Evolutionary conservation across 2,797 vertebrate genomes (phyloP).

Genomic region (Peromyscus eremicus): DNA sequence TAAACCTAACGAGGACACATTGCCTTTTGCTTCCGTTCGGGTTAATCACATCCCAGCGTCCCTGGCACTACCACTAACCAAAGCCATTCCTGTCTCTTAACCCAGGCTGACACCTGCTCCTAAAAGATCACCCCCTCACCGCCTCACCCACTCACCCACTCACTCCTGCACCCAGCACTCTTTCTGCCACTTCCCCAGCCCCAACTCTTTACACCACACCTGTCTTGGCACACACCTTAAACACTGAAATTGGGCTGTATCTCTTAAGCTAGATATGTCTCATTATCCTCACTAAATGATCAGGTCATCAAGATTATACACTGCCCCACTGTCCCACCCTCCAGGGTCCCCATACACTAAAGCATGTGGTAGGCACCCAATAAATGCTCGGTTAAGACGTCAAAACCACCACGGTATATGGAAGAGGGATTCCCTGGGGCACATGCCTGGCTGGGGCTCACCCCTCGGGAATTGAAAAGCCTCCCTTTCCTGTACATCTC

Average conservation of each 20-base stretch:
- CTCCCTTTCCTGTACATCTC: not conserved
- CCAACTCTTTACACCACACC: not conserved
- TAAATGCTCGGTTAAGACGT: not conserved
- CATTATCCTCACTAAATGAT: not conserved
- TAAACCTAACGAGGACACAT: not conserved
- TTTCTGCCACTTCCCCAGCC: not conserved
- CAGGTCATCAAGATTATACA: not conserved
- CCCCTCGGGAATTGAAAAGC: not conserved
- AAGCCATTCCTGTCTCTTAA: not conserved
- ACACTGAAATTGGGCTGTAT: not conserved
- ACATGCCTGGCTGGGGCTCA: not conserved
- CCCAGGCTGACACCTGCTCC: not conserved
- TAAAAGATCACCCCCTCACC: not conserved
- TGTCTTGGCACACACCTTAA: not conserved
- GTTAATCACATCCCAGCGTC: not conserved
- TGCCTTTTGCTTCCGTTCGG: not conserved
- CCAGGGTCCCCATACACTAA: not conserved
- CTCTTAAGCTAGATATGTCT: not conserved
- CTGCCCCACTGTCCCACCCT: not conserved
- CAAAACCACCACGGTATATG: not conserved
- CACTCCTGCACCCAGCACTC: not conserved
- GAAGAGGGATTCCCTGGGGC: not conserved
- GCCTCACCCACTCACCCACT: no score
- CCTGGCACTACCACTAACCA: not conserved
- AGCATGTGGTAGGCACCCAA: not conserved